A percentile compares a stretch with the other conserved stretches of the same genome.
phyloP scores from a whole-genome alignment of 2,113 vertebrate genomes.

The Lepidothrix coronata region DNA sequence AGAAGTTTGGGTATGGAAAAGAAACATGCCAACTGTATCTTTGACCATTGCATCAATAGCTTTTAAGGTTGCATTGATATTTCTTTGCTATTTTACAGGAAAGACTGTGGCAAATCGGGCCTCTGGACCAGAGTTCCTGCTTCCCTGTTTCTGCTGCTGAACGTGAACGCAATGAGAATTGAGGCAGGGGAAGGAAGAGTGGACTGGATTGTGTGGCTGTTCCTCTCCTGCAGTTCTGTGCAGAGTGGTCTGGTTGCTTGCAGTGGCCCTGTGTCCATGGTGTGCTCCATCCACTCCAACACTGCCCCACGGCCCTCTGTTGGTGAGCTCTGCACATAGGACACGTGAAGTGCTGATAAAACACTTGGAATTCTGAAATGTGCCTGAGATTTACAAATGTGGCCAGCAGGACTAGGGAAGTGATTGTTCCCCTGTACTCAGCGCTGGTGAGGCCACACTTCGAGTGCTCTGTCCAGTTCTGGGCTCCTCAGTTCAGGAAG shows the following conservation, averaged over 20 bases:
- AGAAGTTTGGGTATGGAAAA: too few species aligned
- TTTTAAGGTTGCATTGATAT: too few species aligned
- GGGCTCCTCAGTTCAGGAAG: not conserved
- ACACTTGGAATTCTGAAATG: accelerated
- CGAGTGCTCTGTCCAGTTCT: not conserved
- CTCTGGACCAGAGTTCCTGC: not conserved
- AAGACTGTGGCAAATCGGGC: accelerated
- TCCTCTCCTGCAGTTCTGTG: not conserved
- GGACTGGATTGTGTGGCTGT: not conserved
- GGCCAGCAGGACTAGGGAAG: not conserved
- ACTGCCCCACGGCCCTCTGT: not conserved
- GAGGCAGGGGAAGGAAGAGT: not conserved
- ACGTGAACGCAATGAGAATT: accelerated
- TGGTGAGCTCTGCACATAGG: not conserved
- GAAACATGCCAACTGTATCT: too few species aligned
- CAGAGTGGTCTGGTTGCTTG: not conserved
- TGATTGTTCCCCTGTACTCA: not conserved
- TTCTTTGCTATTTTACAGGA: not conserved
- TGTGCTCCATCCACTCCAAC: not conserved
- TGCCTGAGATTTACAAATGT: not conserved
- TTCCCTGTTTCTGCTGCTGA: not conserved
- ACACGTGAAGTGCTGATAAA: not conserved
- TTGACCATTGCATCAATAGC: too few species aligned
- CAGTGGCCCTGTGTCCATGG: accelerated
- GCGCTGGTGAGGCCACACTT: not conserved